A percentile compares a stretch with the other conserved stretches of the same genome.
These are phyloP conservation scores for Yoshiicerus persimilis DNA, from an alignment of 1,140 invertebrate genomes.

Conservation along the genomic window DNA sequence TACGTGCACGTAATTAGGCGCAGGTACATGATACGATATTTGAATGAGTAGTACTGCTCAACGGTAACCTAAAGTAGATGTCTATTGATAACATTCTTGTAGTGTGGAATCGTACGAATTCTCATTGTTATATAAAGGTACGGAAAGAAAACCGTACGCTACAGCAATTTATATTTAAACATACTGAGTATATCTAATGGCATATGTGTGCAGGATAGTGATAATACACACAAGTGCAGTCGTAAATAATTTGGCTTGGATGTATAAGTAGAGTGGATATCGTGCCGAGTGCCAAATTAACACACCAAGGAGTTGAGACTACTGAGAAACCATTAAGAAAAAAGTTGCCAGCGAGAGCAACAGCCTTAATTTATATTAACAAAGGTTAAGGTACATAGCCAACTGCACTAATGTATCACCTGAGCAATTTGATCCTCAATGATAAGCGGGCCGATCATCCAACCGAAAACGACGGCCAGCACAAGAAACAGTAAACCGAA, in stretches of 20 bases:
- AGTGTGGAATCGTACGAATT: neutral
- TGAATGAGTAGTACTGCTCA: neutral
- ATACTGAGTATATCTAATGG: neutral
- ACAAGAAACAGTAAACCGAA: slow-evolving; percentile 33
- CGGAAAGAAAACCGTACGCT: neutral
- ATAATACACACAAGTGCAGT: neutral
- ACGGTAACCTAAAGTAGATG: neutral
- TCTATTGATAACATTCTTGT: neutral
- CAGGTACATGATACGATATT: neutral
- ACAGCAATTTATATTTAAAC: neutral
- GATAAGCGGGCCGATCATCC: slow-evolving; percentile 35
- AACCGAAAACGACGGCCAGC: slow-evolving; percentile 35
- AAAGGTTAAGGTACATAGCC: neutral
- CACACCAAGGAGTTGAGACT: neutral
- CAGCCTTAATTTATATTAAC: slow-evolving; percentile 13
- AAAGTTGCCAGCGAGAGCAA: slow-evolving; percentile 17
- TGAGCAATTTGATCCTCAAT: slow-evolving; percentile 42
- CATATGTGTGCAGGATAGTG: neutral
- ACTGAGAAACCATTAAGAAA: neutral
- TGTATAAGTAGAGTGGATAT: neutral
- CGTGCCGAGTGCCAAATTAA: neutral
- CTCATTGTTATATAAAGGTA: neutral
- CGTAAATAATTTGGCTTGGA: neutral
- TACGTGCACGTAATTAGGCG: too few species aligned
- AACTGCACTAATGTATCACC: slow-evolving; percentile 17